Conservation (phyloP, 2,797 vertebrate genomes). For the Etheostoma nigrum region DNA sequence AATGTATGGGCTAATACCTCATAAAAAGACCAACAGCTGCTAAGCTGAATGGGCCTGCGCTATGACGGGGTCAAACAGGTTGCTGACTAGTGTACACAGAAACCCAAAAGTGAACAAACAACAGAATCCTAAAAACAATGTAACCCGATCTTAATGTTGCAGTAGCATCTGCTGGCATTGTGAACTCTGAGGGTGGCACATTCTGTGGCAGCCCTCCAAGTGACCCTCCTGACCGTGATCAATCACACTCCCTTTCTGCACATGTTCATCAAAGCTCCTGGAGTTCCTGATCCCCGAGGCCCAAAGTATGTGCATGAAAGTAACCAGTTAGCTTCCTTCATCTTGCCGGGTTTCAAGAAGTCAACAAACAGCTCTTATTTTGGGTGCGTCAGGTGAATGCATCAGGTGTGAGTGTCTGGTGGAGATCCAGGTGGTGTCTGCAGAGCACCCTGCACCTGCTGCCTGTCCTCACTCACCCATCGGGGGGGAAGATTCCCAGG, state of each 20-base stretch:
- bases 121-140: conserved; percentile 78
- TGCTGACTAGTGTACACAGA: conserved; percentile 69
- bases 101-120: conserved; percentile 78
- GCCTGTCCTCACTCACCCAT: conserved; percentile 81
- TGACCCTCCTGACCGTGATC: conserved; percentile 63
- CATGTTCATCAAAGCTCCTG: conserved; percentile 58
- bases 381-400: conserved; percentile 68
- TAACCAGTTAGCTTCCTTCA: conserved; percentile 23
- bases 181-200: conserved; percentile 69
- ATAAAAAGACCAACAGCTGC: conserved; percentile 80
- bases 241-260: conserved; percentile 71
- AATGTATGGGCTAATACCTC: conserved; percentile 69
- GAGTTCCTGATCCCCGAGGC: conserved; percentile 50
- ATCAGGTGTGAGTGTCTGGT: conserved; percentile 78
- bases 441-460: conserved; percentile 81
- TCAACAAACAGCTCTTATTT: conserved; percentile 58
- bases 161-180: conserved; percentile 70
- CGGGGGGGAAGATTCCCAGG: conserved; percentile 81
- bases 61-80: conserved; percentile 70
- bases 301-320: conserved; percentile 30
- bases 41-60: conserved; percentile 47
- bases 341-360: not conserved
- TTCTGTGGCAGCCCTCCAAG: conserved; percentile 38
- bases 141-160: conserved; percentile 65
- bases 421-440: conserved; percentile 76